These are phyloP conservation scores for Trachelus iudaicus DNA, from an alignment of 2,888 invertebrate species.

Conservation along the genomic window DNA sequence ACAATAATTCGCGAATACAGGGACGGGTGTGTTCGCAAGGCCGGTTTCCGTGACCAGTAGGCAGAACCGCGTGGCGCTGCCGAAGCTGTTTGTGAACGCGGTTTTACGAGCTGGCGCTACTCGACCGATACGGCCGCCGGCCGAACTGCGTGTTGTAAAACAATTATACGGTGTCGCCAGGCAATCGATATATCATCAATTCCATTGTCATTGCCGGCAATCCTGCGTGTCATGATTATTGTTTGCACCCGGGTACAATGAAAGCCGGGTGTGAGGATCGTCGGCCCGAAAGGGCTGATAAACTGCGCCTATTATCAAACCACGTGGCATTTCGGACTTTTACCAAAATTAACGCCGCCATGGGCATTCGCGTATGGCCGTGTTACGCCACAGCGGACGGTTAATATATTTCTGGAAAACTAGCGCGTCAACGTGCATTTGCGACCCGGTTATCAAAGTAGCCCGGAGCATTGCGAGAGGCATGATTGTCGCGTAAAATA, in stretches of 20 bases:
- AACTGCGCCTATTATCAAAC: conserved; percentile 58
- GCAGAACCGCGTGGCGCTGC: not conserved
- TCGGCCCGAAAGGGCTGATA: conserved; percentile 46
- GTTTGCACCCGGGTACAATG: conserved; percentile 60
- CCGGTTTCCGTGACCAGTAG: not conserved
- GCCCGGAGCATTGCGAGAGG: not conserved
- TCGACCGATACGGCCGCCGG: conserved; percentile 23
- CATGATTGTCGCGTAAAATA: not conserved
- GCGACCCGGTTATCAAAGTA: not conserved
- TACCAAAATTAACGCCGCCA: conserved; percentile 13
- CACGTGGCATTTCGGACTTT: conserved; percentile 57
- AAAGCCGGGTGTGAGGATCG: conserved; percentile 20
- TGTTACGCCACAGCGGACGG: not conserved
- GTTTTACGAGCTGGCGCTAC: conserved; percentile 35
- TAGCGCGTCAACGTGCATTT: not conserved
- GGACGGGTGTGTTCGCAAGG: not conserved
- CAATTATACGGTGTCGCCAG: conserved; percentile 62
- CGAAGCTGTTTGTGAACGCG: conserved; percentile 22
- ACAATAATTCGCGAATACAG: conserved; percentile 18
- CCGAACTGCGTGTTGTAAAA: conserved; percentile 55
- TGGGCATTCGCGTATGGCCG: not conserved
- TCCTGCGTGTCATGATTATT: conserved; percentile 65
- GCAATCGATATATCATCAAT: conserved; percentile 64
- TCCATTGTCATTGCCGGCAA: conserved; percentile 63
- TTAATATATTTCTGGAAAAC: not conserved